A percentile compares a stretch with the other conserved stretches of the same genome.
phyloP scores from a whole-genome alignment of 2,888 invertebrate genomes.

The Eupithecia abbreviata region DNA sequence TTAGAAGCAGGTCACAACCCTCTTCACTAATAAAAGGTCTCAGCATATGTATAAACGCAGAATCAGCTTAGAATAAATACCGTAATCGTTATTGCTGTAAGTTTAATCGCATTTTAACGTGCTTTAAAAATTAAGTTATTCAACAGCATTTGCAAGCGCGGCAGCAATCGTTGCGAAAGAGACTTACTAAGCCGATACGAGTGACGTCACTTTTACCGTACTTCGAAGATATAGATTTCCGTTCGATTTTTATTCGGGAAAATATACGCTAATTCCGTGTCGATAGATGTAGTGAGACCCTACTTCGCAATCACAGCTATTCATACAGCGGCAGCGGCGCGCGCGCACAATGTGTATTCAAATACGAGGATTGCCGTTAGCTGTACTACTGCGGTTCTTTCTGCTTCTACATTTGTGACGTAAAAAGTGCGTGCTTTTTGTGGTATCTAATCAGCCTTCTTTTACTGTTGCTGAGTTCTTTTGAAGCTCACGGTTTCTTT shows the following conservation, averaged over 20 bases:
- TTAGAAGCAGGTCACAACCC: background rate
- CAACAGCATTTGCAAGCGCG: background rate
- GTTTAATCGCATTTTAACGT: background rate
- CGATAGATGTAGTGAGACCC: background rate
- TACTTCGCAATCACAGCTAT: slow-evolving; percentile 10
- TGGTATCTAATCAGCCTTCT: background rate
- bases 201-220: background rate
- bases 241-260: background rate
- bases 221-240: background rate
- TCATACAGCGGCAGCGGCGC: slow-evolving; percentile 14
- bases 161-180: background rate
- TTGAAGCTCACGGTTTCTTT: background rate
- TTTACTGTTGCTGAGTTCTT: background rate
- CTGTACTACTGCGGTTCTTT: slow-evolving; percentile 24
- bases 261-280: background rate
- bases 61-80: background rate
- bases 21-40: background rate
- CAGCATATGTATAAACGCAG: background rate
- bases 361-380: slow-evolving; percentile 32
- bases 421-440: slow-evolving; percentile 15
- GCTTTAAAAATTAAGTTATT: background rate
- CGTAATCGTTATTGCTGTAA: background rate
- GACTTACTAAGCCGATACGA: background rate
- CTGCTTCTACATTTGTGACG: background rate
- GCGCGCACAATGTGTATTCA: slow-evolving; percentile 27